phyloP scores from a whole-genome alignment of 2,113 vertebrate genomes.

The Pachycephala philippinensis region DNA sequence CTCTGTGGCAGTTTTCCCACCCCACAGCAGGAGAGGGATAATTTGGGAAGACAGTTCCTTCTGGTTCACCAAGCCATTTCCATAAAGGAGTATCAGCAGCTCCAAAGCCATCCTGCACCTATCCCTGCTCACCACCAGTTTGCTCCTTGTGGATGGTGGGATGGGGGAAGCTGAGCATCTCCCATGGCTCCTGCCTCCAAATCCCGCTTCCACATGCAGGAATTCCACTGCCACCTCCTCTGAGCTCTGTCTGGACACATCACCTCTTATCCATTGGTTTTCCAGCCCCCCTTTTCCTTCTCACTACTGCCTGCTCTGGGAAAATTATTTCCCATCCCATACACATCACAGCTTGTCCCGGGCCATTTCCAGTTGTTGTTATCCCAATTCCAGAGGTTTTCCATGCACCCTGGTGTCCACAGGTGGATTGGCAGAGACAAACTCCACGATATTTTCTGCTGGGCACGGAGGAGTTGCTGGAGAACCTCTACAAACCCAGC shows the following conservation, averaged over 20 bases:
- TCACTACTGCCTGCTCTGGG: rapidly evolving
- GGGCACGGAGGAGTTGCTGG: neutral
- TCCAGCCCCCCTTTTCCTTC: neutral
- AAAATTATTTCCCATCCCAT: neutral
- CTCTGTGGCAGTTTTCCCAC: neutral
- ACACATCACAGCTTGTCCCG: neutral
- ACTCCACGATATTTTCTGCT: rapidly evolving
- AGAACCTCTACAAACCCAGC: neutral
- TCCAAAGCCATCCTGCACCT: neutral
- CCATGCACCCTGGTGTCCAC: neutral
- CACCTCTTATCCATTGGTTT: neutral
- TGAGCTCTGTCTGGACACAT: neutral
- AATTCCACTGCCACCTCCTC: neutral
- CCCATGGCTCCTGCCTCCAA: rapidly evolving
- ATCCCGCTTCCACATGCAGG: neutral
- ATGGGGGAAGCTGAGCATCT: neutral
- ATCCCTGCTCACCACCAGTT: neutral
- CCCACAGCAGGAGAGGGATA: neutral
- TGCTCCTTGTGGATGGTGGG: neutral
- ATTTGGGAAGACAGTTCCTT: neutral
- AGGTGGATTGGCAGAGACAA: neutral
- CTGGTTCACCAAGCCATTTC: neutral
- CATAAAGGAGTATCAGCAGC: neutral
- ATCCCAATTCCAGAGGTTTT: neutral
- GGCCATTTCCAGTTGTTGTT: neutral